These are phyloP conservation scores for Thamnaconus septentrionalis DNA, from an alignment of 2,113 vertebrate species.

Conservation along the genomic window DNA sequence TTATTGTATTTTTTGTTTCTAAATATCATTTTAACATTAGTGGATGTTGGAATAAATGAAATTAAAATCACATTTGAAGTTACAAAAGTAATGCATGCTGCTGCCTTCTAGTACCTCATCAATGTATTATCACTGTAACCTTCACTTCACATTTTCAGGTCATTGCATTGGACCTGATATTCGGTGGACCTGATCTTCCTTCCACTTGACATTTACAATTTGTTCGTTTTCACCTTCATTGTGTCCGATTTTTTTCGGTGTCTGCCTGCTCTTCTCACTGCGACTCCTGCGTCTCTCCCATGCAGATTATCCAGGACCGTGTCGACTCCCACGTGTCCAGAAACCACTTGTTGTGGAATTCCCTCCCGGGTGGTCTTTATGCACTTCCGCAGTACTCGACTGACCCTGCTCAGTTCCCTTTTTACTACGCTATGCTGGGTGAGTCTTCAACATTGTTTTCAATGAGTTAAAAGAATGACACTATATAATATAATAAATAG, in stretches of 20 bases:
- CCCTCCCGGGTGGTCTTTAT: slow-evolving; percentile 76
- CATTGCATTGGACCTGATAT: no score
- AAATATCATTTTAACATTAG: background rate
- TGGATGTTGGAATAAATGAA: no score
- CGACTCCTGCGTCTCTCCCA: background rate
- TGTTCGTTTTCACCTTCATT: background rate
- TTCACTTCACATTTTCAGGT: no score
- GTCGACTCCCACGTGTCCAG: slow-evolving; percentile 74
- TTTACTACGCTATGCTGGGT: slow-evolving; percentile 78
- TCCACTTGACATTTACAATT: no score
- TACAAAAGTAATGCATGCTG: no score
- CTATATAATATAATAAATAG: no score
- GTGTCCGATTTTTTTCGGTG: background rate
- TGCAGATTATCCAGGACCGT: slow-evolving; percentile 79
- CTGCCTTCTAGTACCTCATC: no score
- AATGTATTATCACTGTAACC: no score
- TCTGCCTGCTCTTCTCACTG: no score
- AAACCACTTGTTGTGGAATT: slow-evolving; percentile 78
- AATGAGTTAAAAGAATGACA: no score
- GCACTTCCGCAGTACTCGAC: slow-evolving; percentile 78
- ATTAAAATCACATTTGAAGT: no score
- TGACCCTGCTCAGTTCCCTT: slow-evolving; percentile 74
- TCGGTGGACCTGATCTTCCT: no score
- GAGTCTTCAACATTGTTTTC: slow-evolving; percentile 32
- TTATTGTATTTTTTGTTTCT: background rate